phyloP scores from a whole-genome alignment of 2,797 vertebrate species.

The Alfaro cultratus region DNA sequence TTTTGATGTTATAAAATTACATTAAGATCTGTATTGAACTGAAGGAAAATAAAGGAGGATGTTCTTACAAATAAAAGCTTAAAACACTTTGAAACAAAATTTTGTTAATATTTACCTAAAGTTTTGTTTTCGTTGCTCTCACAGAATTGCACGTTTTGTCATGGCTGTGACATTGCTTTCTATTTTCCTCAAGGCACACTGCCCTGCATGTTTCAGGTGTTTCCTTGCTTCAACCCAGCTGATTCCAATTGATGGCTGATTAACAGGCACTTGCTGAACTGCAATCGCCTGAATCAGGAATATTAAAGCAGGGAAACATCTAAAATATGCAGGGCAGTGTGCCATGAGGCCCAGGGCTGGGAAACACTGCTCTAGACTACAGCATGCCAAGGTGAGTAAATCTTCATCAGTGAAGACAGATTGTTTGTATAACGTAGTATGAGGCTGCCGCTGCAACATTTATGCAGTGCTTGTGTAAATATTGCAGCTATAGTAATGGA shows the following conservation, averaged over 20 bases:
- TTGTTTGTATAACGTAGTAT: not conserved
- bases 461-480: not conserved
- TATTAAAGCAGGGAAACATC: too few relatives aligned
- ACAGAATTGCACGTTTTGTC: not conserved
- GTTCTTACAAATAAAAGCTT: not conserved
- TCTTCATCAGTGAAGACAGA: constrained; percentile 1
- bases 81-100: not conserved
- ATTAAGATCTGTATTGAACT: constrained; percentile 5
- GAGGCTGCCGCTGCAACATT: not conserved
- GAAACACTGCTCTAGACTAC: too few relatives aligned
- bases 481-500: not conserved
- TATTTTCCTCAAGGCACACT: too few relatives aligned
- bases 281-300: too few relatives aligned
- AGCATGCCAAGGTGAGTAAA: not conserved
- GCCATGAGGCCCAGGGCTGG: too few relatives aligned
- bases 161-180: too few relatives aligned
- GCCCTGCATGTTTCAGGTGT: too few relatives aligned
- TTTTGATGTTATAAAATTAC: constrained; percentile 7
- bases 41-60: not conserved
- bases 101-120: not conserved
- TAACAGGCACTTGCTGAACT: too few relatives aligned
- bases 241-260: too few relatives aligned
- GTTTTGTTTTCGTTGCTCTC: not conserved
- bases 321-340: too few relatives aligned
- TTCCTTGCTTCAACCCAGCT: too few relatives aligned